Evolutionary conservation across 1,140 invertebrate species (phyloP).

Genomic region (Euwallacea fornicatus): DNA sequence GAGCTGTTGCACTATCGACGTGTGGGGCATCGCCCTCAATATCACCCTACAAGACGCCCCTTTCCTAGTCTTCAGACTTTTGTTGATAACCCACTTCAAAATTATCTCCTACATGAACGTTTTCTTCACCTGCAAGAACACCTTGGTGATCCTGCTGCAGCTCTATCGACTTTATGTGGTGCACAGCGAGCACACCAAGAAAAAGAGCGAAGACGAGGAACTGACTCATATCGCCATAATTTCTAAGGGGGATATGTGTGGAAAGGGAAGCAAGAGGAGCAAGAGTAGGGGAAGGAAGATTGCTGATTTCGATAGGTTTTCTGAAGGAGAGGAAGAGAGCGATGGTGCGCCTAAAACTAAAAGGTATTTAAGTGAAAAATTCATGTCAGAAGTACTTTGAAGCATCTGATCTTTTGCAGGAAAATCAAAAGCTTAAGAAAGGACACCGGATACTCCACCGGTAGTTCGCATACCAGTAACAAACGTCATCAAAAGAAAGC

Average conservation of each 20-base stretch:
- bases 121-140: slow-evolving; percentile 91
- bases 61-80: slow-evolving; percentile 78
- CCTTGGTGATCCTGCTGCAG: slow-evolving; percentile 82
- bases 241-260: slow-evolving; percentile 55
- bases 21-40: slow-evolving; percentile 79
- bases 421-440: slow-evolving; percentile 54
- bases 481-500: slow-evolving; percentile 42
- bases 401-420: background rate
- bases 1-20: slow-evolving; percentile 78
- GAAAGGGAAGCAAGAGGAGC: slow-evolving; percentile 31
- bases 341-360: slow-evolving; percentile 29
- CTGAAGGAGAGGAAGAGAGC: slow-evolving; percentile 29
- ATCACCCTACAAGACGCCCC: slow-evolving; percentile 81
- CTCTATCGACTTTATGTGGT: slow-evolving; percentile 83
- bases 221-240: slow-evolving; percentile 62
- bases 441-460: slow-evolving; percentile 68
- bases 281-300: slow-evolving; percentile 28
- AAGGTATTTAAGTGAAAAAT: slow-evolving; percentile 23
- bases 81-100: slow-evolving; percentile 81
- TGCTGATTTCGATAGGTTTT: background rate
- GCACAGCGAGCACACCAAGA: slow-evolving; percentile 65
- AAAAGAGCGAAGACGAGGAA: slow-evolving; percentile 49
- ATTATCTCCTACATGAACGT: slow-evolving; percentile 92
- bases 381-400: background rate
- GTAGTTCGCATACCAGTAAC: slow-evolving; percentile 59